These are phyloP conservation scores for Holothuria glaberrima DNA, from an alignment of 35 echinoderm and acorn worm genomes.

Conservation along the genomic window DNA sequence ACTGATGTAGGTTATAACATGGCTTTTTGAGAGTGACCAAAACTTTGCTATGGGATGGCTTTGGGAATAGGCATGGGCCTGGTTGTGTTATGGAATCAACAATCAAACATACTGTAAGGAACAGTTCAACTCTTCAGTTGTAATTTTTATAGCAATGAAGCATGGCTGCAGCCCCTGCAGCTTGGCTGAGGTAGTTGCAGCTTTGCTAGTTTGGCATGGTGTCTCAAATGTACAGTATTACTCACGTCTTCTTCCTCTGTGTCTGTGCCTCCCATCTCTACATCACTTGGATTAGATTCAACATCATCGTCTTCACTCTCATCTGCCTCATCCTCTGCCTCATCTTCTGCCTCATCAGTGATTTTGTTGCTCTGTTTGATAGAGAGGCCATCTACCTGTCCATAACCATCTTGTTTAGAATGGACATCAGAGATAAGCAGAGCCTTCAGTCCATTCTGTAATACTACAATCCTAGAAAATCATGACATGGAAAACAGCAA, in stretches of 20 bases:
- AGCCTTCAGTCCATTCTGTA: constrained; percentile 9
- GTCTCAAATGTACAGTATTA: too few species aligned
- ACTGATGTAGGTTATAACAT: too few species aligned
- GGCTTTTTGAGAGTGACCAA: too few species aligned
- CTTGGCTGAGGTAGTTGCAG: background rate
- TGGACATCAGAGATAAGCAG: constrained; percentile 1
- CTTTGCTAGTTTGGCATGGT: too few species aligned
- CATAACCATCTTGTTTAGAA: background rate
- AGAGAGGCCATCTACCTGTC: background rate
- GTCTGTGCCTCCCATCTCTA: background rate
- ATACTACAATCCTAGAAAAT: background rate
- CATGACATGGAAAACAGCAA: too few species aligned
- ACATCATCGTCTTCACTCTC: constrained; percentile 21
- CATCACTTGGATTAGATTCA: background rate
- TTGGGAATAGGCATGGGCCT: too few species aligned
- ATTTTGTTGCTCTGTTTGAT: background rate
- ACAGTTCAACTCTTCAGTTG: too few species aligned
- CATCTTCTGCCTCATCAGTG: background rate
- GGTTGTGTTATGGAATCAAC: too few species aligned
- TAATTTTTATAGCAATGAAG: background rate
- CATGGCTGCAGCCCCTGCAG: background rate
- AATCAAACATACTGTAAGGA: too few species aligned
- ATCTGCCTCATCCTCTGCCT: background rate
- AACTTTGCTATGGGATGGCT: too few species aligned
- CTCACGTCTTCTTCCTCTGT: constrained; percentile 19